A percentile compares a stretch with the other conserved stretches of the same genome.
These are phyloP conservation scores for Phaethon lepturus DNA, from an alignment of 2,113 vertebrate species.

Conservation along the genomic window DNA sequence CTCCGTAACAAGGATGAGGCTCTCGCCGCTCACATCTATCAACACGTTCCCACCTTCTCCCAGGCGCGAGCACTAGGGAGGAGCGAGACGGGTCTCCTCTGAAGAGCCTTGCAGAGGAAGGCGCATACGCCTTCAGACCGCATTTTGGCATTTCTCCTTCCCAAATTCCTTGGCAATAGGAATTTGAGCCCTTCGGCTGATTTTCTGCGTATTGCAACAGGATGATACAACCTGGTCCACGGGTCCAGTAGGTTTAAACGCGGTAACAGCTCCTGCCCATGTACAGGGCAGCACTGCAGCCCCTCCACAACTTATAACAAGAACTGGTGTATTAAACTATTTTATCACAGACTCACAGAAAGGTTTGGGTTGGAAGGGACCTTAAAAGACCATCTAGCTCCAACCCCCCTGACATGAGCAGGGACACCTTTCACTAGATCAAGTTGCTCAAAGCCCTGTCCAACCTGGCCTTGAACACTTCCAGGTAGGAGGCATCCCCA, in stretches of 20 bases:
- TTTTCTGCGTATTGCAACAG: background rate
- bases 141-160: background rate
- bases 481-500: background rate
- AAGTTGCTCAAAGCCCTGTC: background rate
- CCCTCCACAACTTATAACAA: background rate
- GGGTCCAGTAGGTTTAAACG: background rate
- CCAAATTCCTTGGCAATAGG: background rate
- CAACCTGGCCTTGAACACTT: background rate
- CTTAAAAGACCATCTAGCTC: background rate
- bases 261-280: rapidly evolving
- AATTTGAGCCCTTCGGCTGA: background rate
- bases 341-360: background rate
- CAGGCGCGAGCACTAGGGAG: rapidly evolving
- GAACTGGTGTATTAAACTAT: background rate
- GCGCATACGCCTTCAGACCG: rapidly evolving
- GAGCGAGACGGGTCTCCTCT: background rate
- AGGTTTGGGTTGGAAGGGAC: background rate
- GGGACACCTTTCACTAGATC: background rate
- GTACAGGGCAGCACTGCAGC: background rate
- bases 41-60: background rate
- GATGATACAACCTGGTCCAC: rapidly evolving
- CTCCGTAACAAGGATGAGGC: background rate
- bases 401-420: background rate
- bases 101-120: background rate
- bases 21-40: background rate